Evolutionary conservation across 2,113 vertebrate species (phyloP).

Genomic region (Promerops cafer): DNA sequence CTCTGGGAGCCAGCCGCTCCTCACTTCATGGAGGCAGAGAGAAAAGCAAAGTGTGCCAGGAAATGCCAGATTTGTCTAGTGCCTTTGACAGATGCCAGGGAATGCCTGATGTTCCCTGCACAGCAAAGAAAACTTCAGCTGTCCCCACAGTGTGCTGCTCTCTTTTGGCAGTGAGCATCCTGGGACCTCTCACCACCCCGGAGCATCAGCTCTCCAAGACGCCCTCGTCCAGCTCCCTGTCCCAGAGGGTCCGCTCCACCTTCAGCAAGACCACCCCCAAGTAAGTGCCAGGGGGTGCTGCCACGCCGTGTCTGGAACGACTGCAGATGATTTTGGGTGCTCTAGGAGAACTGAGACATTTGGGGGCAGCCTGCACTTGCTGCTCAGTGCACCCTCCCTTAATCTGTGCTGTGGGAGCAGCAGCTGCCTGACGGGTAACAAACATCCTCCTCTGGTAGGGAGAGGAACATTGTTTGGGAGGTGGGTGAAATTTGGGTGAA

Average conservation of each 20-base stretch:
- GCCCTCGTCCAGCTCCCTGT: constrained; percentile 89
- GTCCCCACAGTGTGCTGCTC: background rate
- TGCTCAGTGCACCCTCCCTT: rapidly evolving
- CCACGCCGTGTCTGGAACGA: rapidly evolving
- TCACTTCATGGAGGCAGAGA: background rate
- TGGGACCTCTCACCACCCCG: constrained; percentile 92
- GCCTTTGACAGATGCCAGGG: background rate
- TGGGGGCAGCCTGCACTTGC: background rate
- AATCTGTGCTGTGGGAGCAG: background rate
- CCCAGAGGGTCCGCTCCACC: constrained; percentile 86
- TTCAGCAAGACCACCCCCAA: constrained; percentile 86
- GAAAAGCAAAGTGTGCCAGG: background rate
- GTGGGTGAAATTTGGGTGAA: background rate
- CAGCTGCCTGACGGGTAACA: rapidly evolving
- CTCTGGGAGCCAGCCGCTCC: background rate
- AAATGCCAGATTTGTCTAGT: background rate
- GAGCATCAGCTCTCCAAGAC: constrained; percentile 92
- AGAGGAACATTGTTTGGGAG: background rate
- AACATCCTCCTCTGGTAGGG: rapidly evolving
- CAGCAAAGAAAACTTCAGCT: background rate
- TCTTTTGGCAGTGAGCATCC: constrained; percentile 81
- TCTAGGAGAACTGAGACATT: background rate
- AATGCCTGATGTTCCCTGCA: background rate
- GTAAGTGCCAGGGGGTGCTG: constrained; percentile 61
- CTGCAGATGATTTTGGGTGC: background rate